Percentiles rank a stretch among this genome's conserved stretches.
Conservation (phyloP, 2,113 vertebrate species). For the Hippopotamus amphibius region DNA sequence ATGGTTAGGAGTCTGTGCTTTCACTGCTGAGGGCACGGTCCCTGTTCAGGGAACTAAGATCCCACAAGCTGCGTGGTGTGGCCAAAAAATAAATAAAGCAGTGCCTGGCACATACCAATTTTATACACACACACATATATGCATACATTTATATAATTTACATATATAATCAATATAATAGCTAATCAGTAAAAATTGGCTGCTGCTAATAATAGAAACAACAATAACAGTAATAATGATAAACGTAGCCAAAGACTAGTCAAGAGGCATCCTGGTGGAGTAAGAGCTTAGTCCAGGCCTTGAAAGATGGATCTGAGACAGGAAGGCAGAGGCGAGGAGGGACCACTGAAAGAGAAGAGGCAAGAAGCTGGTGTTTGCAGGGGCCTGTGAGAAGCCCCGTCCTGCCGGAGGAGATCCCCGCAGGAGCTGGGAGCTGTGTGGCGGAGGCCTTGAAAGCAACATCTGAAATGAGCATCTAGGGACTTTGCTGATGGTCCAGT, state of each 20-base stretch:
- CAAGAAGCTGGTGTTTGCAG: background rate
- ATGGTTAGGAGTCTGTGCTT: no score
- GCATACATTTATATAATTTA: background rate
- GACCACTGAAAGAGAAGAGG: background rate
- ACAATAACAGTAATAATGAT: background rate
- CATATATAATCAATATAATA: background rate
- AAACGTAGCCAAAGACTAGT: background rate
- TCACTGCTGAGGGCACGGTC: no score
- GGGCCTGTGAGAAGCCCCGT: background rate
- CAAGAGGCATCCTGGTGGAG: background rate
- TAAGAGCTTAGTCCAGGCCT: background rate
- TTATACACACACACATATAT: background rate
- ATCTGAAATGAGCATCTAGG: background rate
- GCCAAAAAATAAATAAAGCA: background rate
- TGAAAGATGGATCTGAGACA: background rate
- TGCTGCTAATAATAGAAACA: background rate
- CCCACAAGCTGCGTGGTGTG: no score
- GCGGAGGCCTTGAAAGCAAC: background rate
- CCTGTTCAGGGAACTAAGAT: no score
- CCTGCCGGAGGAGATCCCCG: background rate
- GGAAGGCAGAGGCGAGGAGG: no score
- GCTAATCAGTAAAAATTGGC: background rate
- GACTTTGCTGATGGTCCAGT: background rate
- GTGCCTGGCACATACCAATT: background rate
- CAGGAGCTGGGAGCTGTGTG: background rate